These are phyloP conservation scores for Ruditapes philippinarum DNA, from an alignment of 1,140 invertebrate genomes.

Conservation along the genomic window DNA sequence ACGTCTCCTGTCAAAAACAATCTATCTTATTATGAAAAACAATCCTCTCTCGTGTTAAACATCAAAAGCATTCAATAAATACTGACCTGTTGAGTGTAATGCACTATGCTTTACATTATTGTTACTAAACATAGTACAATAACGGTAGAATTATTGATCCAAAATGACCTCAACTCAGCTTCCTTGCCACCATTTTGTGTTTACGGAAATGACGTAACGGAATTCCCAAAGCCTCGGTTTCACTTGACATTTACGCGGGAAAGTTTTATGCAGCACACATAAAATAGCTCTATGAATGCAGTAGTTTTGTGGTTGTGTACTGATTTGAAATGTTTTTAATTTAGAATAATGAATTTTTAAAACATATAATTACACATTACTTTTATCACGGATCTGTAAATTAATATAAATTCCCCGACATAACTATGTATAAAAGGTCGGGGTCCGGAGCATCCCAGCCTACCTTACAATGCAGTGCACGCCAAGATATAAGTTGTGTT, in stretches of 20 bases:
- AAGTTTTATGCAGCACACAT: too few relatives aligned
- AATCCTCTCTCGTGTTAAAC: background rate
- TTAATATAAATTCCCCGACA: too few relatives aligned
- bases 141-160: constrained; percentile 34
- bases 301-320: too few relatives aligned
- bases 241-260: constrained; percentile 30
- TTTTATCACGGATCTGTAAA: too few relatives aligned
- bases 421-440: too few relatives aligned
- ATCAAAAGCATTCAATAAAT: constrained; percentile 4
- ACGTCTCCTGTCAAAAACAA: constrained; percentile 12
- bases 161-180: constrained; percentile 41
- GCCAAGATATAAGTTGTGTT: too few relatives aligned
- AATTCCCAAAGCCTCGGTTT: constrained; percentile 37
- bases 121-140: background rate
- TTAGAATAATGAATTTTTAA: too few relatives aligned
- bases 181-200: constrained; percentile 43
- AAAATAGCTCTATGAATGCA: too few relatives aligned
- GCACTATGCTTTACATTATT: constrained; percentile 25
- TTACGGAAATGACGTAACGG: constrained; percentile 45
- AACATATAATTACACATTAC: too few relatives aligned
- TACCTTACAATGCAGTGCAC: too few relatives aligned
- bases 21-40: background rate
- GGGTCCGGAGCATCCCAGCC: too few relatives aligned
- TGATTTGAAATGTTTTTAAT: too few relatives aligned
- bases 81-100: constrained; percentile 36